A percentile compares a stretch with the other conserved stretches of the same genome.
Evolutionary conservation across 92 coral and sea anemone species (phyloP).

Genomic region (Palythoa heliodiscus): DNA sequence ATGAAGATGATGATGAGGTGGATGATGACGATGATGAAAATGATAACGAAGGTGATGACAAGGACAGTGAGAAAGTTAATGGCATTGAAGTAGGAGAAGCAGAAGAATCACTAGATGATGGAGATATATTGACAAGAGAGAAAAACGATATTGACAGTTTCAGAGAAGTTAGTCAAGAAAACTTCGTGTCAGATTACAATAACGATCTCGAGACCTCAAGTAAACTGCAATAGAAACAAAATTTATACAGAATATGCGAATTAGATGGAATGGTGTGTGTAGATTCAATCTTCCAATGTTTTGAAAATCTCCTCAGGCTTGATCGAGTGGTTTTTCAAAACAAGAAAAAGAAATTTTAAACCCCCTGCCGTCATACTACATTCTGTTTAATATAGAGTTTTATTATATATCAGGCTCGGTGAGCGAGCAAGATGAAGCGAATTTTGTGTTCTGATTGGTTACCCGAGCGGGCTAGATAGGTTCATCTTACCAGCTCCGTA

Average conservation of each 20-base stretch:
- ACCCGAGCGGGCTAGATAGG: no score
- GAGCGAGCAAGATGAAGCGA: no score
- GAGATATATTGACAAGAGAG: not conserved
- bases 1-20: constrained; percentile 61
- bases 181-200: not conserved
- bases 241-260: not conserved
- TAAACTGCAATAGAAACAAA: not conserved
- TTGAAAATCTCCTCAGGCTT: no score
- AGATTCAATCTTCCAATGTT: no score
- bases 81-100: not conserved
- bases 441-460: no score
- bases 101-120: constrained; percentile 34
- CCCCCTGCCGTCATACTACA: no score
- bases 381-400: no score
- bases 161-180: not conserved
- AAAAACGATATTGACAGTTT: not conserved
- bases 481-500: no score
- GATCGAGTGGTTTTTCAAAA: no score
- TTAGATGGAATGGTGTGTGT: not conserved
- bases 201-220: not conserved
- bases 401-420: no score
- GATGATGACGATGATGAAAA: constrained; percentile 61
- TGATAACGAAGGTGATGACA: constrained; percentile 33
- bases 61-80: not conserved
- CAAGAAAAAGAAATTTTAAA: no score